Evolutionary conservation across 2,888 invertebrate species (phyloP), one percentile per base, ranked within the genome.

Genomic region (Disparrhopalites patrizii): DNA sequence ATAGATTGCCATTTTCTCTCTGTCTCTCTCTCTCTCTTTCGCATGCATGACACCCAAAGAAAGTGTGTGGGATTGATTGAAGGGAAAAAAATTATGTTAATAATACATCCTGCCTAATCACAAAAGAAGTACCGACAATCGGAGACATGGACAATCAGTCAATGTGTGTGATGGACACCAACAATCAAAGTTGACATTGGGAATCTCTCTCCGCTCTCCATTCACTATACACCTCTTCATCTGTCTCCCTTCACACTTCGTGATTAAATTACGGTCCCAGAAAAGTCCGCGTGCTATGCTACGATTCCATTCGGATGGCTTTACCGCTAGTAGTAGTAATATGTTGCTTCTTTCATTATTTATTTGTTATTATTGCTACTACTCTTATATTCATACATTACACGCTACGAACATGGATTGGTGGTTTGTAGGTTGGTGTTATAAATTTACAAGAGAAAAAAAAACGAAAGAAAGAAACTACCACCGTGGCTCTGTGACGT

Each of bases 231-330:
- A n/a, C n/a, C n/a, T n/a, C n/a, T n/a, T n/a, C n/a, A n/a, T n/a
- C n/a, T 36, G 13, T 36, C 36, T 13, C 36, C 30, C 30, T 52
- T 52, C 52, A 52, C 30, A 52, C 52, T 13, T 47, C 47, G 25
- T 47, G 47, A 47, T 47, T 47, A 47, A 47, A 47, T 47, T 47
- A 47, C 20, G n/a, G n/a, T 47, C 23, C 47, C 47, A 47, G 23
- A 47, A 47, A 23, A 47, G 20, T 47, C 25, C n/a, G n/a, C n/a
- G n/a, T n/a, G n/a, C n/a, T 47, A 25, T 47, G 47, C 47, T 47
- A 47, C n/a, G n/a, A 36, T 36, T 36, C 13, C 36, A 36, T 36
- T 36, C 13, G 36, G 36, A 10, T 36, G 36, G n/a, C 20, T 43
- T 3, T 4, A 18, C n/a, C 20, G 18, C n/a, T 43, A 43, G 15